Conservation (phyloP, 2,888 invertebrate species). For the Gnatocerus cornutus region DNA sequence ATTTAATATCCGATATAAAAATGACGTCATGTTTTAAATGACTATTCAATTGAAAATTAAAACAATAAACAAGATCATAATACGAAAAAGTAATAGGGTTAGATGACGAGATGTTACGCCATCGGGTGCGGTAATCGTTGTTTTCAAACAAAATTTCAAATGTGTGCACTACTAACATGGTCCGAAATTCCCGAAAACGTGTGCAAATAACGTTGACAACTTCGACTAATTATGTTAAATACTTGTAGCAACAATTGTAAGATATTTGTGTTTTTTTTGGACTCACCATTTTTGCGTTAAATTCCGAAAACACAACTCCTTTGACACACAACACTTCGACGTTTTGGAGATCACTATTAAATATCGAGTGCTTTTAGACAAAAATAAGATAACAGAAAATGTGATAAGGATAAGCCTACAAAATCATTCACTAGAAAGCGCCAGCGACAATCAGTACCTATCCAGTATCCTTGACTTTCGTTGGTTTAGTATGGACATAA, state of each 20-base stretch:
- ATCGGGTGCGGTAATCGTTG: not conserved
- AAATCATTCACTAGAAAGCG: constrained; percentile 58
- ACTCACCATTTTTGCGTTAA: constrained; percentile 47
- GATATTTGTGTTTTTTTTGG: not conserved
- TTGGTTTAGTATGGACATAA: constrained; percentile 54
- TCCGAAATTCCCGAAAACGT: constrained; percentile 6
- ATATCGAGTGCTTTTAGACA: constrained; percentile 36
- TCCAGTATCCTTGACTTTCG: constrained; percentile 66
- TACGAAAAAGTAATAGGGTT: not conserved
- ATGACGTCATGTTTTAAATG: constrained; percentile 43
- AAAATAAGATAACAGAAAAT: constrained; percentile 45
- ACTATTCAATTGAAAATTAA: constrained; percentile 21
- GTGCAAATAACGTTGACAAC: constrained; percentile 15
- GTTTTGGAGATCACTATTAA: constrained; percentile 38
- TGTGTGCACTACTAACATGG: not conserved
- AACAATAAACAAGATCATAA: not conserved
- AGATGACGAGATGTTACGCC: not conserved
- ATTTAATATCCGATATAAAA: not conserved
- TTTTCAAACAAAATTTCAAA: not conserved
- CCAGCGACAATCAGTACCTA: constrained; percentile 56
- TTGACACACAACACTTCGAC: constrained; percentile 38
- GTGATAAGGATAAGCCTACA: constrained; percentile 47
- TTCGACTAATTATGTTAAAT: constrained; percentile 3
- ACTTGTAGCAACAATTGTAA: not conserved
- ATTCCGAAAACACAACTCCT: constrained; percentile 18